A percentile compares a stretch with the other conserved stretches of the same genome.
phyloP scores from a whole-genome alignment of 1,140 invertebrate genomes.

The Lepeophtheirus salmonis region DNA sequence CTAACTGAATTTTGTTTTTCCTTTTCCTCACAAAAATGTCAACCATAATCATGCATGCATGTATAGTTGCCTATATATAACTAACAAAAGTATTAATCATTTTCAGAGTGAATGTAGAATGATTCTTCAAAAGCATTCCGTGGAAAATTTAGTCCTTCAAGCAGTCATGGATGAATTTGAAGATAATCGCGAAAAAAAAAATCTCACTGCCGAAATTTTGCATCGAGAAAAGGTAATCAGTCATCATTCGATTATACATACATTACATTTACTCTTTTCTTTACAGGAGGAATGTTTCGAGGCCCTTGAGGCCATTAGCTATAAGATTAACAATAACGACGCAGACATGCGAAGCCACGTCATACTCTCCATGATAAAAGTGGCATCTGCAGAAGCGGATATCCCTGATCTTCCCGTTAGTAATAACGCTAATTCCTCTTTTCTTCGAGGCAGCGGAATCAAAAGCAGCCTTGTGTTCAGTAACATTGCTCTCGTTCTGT shows the following conservation, averaged over 20 bases:
- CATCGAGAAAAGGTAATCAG: conserved; percentile 47
- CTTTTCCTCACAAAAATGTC: too few species aligned
- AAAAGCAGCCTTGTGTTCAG: not conserved
- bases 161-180: conserved; percentile 49
- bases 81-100: conserved; percentile 19
- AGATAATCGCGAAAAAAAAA: conserved; percentile 28
- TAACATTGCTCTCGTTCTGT: not conserved
- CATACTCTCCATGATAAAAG: conserved; percentile 67
- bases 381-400: conserved; percentile 66
- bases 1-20: too few species aligned
- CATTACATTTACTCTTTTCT: not conserved
- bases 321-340: conserved; percentile 60
- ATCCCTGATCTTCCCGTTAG: conserved; percentile 24
- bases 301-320: conserved; percentile 52
- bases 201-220: conserved; percentile 34
- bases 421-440: not conserved
- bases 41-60: too few species aligned
- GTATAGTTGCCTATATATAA: not conserved
- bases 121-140: conserved; percentile 57
- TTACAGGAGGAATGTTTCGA: conserved; percentile 62
- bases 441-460: too few species aligned
- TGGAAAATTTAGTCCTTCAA: conserved; percentile 64
- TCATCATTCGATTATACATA: not conserved
- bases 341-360: conserved; percentile 63
- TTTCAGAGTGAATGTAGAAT: conserved; percentile 57